phyloP scores from a whole-genome alignment of 2,888 invertebrate genomes.

The Tetheella fluctuosa region DNA sequence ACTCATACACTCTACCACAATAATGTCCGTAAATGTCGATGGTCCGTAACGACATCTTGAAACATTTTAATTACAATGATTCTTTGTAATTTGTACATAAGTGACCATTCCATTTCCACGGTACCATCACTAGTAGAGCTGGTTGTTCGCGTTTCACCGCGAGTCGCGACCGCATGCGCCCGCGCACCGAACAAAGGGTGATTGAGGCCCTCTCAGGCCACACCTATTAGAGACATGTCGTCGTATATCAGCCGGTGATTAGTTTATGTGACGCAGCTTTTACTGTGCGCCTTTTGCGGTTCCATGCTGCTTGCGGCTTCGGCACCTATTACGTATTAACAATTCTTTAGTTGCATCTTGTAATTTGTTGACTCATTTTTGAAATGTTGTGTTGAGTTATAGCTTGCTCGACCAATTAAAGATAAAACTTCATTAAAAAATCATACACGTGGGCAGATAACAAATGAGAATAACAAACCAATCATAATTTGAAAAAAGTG shows the following conservation, averaged over 20 bases:
- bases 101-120: background rate
- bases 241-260: constrained; percentile 60
- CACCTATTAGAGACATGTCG: constrained; percentile 52
- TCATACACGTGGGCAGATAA: too few relatives aligned
- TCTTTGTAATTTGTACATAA: background rate
- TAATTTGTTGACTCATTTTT: constrained; percentile 16
- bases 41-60: too few relatives aligned
- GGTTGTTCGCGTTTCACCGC: background rate
- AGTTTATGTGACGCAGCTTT: constrained; percentile 61
- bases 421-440: background rate
- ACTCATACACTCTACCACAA: too few relatives aligned
- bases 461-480: too few relatives aligned
- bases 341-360: constrained; percentile 24
- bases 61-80: too few relatives aligned
- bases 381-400: background rate
- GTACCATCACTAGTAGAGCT: background rate
- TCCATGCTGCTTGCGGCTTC: constrained; percentile 31
- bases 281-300: constrained; percentile 29
- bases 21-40: too few relatives aligned
- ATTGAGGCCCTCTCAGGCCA: constrained; percentile 39
- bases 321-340: constrained; percentile 26
- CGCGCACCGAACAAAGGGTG: constrained; percentile 51
- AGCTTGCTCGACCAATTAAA: background rate
- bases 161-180: constrained; percentile 19
- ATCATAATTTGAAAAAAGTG: too few relatives aligned